These are phyloP conservation scores for Lumbricus terrestris DNA, from an alignment of 2,888 invertebrate genomes.

Conservation along the genomic window DNA sequence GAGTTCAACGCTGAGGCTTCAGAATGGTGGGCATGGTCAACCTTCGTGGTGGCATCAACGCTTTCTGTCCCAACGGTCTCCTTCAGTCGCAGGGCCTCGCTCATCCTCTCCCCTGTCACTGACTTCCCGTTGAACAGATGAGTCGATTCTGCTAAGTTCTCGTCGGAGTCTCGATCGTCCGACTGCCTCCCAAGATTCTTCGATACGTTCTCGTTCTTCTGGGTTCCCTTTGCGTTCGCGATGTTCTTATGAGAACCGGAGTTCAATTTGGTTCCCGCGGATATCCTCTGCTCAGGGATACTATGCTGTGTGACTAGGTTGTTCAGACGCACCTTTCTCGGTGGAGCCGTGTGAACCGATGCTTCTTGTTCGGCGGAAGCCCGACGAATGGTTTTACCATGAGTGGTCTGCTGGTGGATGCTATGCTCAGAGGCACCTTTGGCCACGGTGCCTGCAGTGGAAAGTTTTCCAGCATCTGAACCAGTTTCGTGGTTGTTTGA, in stretches of 20 bases:
- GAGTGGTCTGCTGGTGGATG: background rate
- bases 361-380: background rate
- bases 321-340: background rate
- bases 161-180: background rate
- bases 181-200: background rate
- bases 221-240: background rate
- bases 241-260: background rate
- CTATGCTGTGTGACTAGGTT: background rate
- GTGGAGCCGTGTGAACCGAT: background rate
- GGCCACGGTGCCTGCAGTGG: background rate
- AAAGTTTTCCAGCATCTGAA: background rate
- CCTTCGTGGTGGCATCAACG: background rate
- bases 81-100: background rate
- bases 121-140: background rate
- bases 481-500: background rate
- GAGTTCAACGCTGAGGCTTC: background rate
- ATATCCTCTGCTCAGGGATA: background rate
- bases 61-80: background rate
- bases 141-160: background rate
- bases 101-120: background rate
- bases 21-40: background rate
- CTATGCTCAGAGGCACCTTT: background rate
- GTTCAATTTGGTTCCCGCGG: background rate
- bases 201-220: background rate
- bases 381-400: background rate